Evolutionary conservation across 2,797 vertebrate genomes (phyloP).

Genomic region (Cuniculus paca): DNA sequence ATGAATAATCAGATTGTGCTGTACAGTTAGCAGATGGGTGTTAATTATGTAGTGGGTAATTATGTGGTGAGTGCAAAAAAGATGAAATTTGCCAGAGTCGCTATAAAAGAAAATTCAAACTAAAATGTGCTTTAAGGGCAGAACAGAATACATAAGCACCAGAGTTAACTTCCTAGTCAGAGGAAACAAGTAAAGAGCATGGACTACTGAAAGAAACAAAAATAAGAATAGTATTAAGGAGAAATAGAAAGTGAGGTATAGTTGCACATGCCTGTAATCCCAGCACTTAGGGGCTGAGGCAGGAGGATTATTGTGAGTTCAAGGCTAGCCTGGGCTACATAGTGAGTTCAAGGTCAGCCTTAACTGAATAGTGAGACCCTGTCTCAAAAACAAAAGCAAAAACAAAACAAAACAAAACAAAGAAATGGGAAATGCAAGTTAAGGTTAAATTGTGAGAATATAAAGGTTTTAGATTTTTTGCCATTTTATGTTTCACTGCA

Average conservation of each 20-base stretch:
- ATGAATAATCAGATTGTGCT: slow-evolving; percentile 37
- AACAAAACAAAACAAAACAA: no score
- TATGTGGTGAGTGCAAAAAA: slow-evolving; percentile 19
- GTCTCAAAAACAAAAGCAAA: no score
- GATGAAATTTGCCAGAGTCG: slow-evolving; percentile 41
- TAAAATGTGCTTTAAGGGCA: slow-evolving; percentile 5
- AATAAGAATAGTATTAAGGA: slow-evolving; percentile 46
- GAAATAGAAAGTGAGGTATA: background rate
- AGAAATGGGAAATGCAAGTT: slow-evolving; percentile 14
- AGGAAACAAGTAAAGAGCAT: slow-evolving; percentile 39
- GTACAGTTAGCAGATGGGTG: slow-evolving; percentile 21
- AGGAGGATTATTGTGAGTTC: no score
- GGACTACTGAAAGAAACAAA: slow-evolving; percentile 42
- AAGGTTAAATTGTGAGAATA: slow-evolving; percentile 36
- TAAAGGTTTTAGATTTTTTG: slow-evolving; percentile 45
- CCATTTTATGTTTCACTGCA: slow-evolving; percentile 38
- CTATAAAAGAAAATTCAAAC: slow-evolving; percentile 54
- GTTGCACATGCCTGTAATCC: no score
- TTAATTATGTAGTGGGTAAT: slow-evolving; percentile 33
- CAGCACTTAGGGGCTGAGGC: no score
- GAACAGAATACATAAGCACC: background rate
- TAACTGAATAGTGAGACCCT: no score
- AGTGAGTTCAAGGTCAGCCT: no score
- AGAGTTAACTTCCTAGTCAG: background rate
- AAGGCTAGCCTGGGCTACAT: no score